These are phyloP conservation scores for Callorhinus ursinus DNA, from an alignment of 2,113 vertebrate genomes.

Conservation along the genomic window DNA sequence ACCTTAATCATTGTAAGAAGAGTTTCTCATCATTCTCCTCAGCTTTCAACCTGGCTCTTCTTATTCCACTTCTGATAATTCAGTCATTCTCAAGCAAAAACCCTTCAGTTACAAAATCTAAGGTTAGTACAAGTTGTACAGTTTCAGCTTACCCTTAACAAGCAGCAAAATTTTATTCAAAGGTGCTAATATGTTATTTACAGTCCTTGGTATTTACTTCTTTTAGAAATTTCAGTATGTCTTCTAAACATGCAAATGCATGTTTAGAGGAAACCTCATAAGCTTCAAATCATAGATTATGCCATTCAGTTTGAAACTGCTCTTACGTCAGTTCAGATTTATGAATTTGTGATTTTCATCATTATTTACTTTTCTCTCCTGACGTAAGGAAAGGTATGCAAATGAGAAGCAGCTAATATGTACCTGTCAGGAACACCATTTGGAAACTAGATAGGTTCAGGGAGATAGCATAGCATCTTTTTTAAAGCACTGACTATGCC, in stretches of 20 bases:
- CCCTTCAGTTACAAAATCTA: background rate
- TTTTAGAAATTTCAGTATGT: background rate
- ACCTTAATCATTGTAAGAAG: background rate
- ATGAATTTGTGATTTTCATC: background rate
- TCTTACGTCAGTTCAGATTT: background rate
- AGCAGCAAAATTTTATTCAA: background rate
- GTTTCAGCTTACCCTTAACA: background rate
- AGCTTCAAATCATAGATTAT: background rate
- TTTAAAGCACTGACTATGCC: background rate
- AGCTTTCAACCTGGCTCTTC: background rate
- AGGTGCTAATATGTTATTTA: background rate
- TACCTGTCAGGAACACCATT: background rate
- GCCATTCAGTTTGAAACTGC: background rate
- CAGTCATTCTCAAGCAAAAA: background rate
- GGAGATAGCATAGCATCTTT: background rate
- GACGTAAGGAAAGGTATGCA: background rate
- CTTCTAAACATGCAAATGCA: background rate
- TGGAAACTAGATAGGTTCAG: background rate
- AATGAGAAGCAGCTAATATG: background rate
- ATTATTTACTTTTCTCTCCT: background rate
- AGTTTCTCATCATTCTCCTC: background rate
- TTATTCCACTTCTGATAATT: background rate
- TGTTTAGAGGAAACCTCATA: background rate
- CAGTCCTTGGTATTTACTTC: background rate
- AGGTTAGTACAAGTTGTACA: background rate